Percentiles rank a stretch among this genome's conserved stretches.
Evolutionary conservation across 2,113 vertebrate genomes (phyloP).

Genomic region (Hylia prasina): DNA sequence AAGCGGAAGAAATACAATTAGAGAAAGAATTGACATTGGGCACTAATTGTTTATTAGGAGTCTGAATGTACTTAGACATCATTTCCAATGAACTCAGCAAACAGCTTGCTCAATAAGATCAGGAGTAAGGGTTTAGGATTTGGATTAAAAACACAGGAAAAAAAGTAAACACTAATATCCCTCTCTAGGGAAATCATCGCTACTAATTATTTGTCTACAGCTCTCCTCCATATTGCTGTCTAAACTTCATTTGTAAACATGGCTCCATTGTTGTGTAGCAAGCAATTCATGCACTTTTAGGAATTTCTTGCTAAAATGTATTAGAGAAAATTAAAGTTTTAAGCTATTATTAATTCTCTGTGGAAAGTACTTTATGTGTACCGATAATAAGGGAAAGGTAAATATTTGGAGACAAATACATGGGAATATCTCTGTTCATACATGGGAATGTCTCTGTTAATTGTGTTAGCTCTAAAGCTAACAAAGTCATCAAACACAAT

Average conservation of each 20-base stretch:
- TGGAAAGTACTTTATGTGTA: background rate
- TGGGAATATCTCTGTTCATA: background rate
- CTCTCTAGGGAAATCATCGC: slow-evolving; percentile 44
- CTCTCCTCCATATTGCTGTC: background rate
- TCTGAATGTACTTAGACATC: background rate
- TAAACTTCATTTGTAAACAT: background rate
- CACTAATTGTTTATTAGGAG: slow-evolving; percentile 19
- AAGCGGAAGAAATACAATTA: slow-evolving; percentile 4
- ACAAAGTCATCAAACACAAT: background rate
- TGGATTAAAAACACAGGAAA: slow-evolving; percentile 28
- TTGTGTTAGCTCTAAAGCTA: background rate
- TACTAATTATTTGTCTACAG: slow-evolving; percentile 39
- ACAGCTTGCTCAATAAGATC: slow-evolving; percentile 25
- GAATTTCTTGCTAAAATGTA: background rate
- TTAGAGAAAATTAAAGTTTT: background rate
- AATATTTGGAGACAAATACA: background rate
- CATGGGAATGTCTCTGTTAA: background rate
- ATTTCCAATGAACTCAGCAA: background rate
- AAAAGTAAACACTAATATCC: slow-evolving; percentile 7
- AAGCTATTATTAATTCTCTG: background rate
- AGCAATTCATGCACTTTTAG: background rate
- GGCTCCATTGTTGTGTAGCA: background rate
- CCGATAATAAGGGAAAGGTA: background rate
- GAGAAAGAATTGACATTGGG: background rate
- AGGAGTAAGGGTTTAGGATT: slow-evolving; percentile 26